Evolutionary conservation across 2,888 invertebrate species (phyloP), one percentile per base, ranked within the genome.

Genomic region (Schizotus pectinicornis): DNA sequence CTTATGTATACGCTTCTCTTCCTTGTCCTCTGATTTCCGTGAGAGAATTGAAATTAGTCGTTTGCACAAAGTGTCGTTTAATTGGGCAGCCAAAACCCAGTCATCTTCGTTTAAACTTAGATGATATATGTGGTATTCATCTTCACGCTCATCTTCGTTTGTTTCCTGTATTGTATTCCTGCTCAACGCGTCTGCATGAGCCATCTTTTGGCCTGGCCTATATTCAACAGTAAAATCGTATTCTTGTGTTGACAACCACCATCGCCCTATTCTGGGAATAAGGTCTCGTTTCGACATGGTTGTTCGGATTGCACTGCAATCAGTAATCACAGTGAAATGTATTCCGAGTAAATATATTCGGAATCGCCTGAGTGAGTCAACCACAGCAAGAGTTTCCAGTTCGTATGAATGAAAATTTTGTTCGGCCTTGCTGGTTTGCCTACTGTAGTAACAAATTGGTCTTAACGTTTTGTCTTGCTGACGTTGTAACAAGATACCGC

Each of bases 211-310:
- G 0, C 70, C 72, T 2, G 70, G 65, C 14, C 70, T 47, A 41
- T 72, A 66, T 14, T 65, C 48, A 0, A 74, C 59, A 3, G 34
- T 49, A 35, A 70, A 72, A 3, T 61, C 60, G 50, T 66, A 74
- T 32, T 74, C 73, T 34, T 67, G 68, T 1, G 69, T 49, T 11
- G 13, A 42, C 6, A 72, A 14, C 62, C 72, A 71, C 73, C 75
- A 73, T 31, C 73, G 49, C 3, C 63, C 68, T 7, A 62, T 49
- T 22, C 61, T 55, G 7, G 63, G 53, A 13, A 45, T 14, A 14
- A 62, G 34, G 37, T 63, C 61, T 7, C 55, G 41, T 45, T 63
- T 63, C 5, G 55, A 33, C 37, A 47, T 53, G 1, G 59, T 63
- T 11, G 12, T 33, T 8, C 52, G 11, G 7, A 62, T 22, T 7